Base-by-base conservation (phyloP, 2,888 invertebrate species). In the Ditula angustiorana region DNA sequence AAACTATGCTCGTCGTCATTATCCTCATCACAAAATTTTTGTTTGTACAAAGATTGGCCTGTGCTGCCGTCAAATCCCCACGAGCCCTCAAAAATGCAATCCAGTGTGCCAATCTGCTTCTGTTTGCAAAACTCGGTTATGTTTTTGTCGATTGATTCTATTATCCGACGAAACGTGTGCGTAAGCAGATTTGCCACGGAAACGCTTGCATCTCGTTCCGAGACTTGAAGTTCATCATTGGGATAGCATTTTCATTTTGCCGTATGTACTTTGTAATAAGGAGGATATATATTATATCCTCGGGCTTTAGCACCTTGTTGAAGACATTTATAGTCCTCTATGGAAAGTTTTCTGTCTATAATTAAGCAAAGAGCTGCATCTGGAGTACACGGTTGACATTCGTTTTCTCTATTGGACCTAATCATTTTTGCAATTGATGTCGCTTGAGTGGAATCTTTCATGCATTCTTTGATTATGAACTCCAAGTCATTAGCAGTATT, bases 301-400 rank as follows among this genome's bases (percentile, higher is more conserved):
- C 30, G 8, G 10, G 30, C 8, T 30, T 30, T 30, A 10, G 11
- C 8, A 30, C 11, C 30, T 10, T 30, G 2, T 2, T 30, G 1
- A 30, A 30, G 30, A 30, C 1, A 0, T 5, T 30, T 30, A 1
- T 30, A 30, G 19, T 61, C 57, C 1, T 61, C 61, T 23, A 61
- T 61, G 10, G 66, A 37, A 16, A 67, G 41, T 58, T 66, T 61
- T 24, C 33, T 52, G 52, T 61, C 61, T 16, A 66, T 66, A 8
- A 66, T 47, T 23, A 61, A 33, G 19, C 33, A 61, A 2, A 66
- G 13, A 23, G 66, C 66, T 52, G 57, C 66, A 16, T 66, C 57
- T n/a, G 66, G 61, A 26, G 26, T 61, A 46, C 28, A 57, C 2
- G 50, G 56, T 19, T 41, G 24, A 37, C 24, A 24, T 47, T 11